phyloP scores from a whole-genome alignment of 2,888 invertebrate genomes.

The Monoplex corrugatus region DNA sequence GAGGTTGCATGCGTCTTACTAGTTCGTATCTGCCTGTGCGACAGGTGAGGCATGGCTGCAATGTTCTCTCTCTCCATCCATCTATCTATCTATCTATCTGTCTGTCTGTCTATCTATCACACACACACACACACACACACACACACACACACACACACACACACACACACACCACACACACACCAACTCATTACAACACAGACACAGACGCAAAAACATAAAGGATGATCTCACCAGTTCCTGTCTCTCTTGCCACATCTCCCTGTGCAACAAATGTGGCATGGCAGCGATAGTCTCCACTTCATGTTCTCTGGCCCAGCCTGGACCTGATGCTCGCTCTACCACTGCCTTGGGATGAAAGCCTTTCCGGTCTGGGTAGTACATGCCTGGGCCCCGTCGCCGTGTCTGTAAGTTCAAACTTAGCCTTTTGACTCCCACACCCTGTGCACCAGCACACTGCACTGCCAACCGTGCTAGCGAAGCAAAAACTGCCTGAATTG shows the following conservation, averaged over 20 bases:
- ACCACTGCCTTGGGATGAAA: constrained; percentile 74
- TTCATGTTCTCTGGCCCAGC: constrained; percentile 79
- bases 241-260: constrained; percentile 79
- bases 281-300: constrained; percentile 77
- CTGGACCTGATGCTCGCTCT: constrained; percentile 74
- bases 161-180: neutral
- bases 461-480: too few relatives aligned
- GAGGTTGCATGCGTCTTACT: too few relatives aligned
- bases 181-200: too few relatives aligned
- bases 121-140: neutral
- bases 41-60: too few relatives aligned
- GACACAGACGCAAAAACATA: too few relatives aligned
- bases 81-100: too few relatives aligned
- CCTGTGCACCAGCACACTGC: too few relatives aligned
- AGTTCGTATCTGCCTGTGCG: too few relatives aligned
- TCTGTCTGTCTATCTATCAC: too few relatives aligned
- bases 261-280: constrained; percentile 79
- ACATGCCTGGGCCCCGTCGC: constrained; percentile 77
- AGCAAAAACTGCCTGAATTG: too few relatives aligned
- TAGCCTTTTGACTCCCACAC: too few relatives aligned
- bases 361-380: constrained; percentile 73
- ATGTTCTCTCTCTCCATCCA: too few relatives aligned
- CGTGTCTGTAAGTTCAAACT: constrained; percentile 68
- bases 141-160: neutral
- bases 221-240: constrained; percentile 68